Percentiles rank a stretch among this genome's conserved stretches.
These are phyloP conservation scores for Chironomus tentans DNA, from an alignment of 2,888 invertebrate genomes.

Conservation along the genomic window DNA sequence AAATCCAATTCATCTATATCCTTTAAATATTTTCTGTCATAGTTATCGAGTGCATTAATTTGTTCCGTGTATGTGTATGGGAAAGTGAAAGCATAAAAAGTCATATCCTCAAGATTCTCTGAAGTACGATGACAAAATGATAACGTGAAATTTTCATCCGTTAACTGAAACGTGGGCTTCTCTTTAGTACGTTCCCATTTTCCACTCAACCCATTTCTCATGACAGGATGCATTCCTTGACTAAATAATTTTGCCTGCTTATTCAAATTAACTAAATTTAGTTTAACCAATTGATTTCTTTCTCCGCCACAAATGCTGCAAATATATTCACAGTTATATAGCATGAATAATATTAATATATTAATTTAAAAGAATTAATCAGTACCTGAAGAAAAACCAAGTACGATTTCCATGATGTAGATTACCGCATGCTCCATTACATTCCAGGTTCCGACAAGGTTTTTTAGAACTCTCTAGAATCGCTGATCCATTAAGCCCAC, in stretches of 20 bases:
- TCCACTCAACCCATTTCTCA: slow-evolving; percentile 61
- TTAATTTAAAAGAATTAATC: not conserved
- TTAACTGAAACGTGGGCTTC: slow-evolving; percentile 66
- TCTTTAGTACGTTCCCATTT: slow-evolving; percentile 80
- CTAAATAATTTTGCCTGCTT: slow-evolving; percentile 84
- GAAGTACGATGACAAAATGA: slow-evolving; percentile 63
- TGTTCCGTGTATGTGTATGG: slow-evolving; percentile 80
- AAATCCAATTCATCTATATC: slow-evolving; percentile 26
- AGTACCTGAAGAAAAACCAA: slow-evolving; percentile 81
- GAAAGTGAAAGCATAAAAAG: slow-evolving; percentile 83
- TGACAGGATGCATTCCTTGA: slow-evolving; percentile 84
- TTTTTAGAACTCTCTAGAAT: not conserved
- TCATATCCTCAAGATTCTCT: slow-evolving; percentile 58
- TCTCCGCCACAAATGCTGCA: slow-evolving; percentile 37
- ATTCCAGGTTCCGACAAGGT: not conserved
- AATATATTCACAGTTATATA: not conserved
- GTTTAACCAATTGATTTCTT: slow-evolving; percentile 53
- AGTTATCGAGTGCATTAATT: slow-evolving; percentile 58
- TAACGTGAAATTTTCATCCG: slow-evolving; percentile 62
- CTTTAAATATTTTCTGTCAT: slow-evolving; percentile 47
- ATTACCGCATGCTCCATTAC: not conserved
- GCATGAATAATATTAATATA: not conserved
- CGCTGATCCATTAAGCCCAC: not conserved
- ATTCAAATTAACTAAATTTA: slow-evolving; percentile 81
- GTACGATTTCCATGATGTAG: slow-evolving; percentile 64